These are phyloP conservation scores for Peromyscus polionotus DNA, from an alignment of 2,113 vertebrate genomes.

Conservation along the genomic window DNA sequence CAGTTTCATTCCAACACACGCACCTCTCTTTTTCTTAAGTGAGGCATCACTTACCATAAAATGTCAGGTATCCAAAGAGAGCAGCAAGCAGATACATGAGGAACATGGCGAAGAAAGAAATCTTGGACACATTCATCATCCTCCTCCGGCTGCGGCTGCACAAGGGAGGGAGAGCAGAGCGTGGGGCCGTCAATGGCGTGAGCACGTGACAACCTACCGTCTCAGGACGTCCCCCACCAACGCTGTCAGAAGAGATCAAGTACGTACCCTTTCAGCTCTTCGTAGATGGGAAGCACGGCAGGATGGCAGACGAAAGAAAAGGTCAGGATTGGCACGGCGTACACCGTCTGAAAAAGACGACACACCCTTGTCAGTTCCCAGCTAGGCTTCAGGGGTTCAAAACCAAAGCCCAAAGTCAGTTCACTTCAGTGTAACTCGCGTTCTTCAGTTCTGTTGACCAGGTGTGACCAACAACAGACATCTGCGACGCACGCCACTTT, in stretches of 20 bases:
- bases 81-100: constrained; percentile 98
- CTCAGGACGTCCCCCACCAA: neutral
- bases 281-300: constrained; percentile 97
- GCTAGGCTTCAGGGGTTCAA: neutral
- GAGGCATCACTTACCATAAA: constrained; percentile 91
- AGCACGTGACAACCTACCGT: neutral
- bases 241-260: neutral
- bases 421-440: neutral
- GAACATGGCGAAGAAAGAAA: constrained; percentile 98
- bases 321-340: constrained; percentile 96
- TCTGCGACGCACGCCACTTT: neutral
- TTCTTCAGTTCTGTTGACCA: neutral
- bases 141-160: constrained; percentile 94
- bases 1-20: neutral
- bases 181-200: rapidly evolving
- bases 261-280: constrained; percentile 95
- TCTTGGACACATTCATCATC: constrained; percentile 98
- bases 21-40: neutral
- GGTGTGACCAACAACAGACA: neutral
- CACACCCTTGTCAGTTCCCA: neutral
- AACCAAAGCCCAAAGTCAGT: neutral
- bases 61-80: constrained; percentile 98
- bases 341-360: constrained; percentile 93
- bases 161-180: constrained; percentile 65
- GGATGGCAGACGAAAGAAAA: constrained; percentile 99